These are phyloP conservation scores for Cassiopea andromeda DNA, from an alignment of 30 jellyfish, hydroid and myxozoan genomes.

Conservation along the genomic window DNA sequence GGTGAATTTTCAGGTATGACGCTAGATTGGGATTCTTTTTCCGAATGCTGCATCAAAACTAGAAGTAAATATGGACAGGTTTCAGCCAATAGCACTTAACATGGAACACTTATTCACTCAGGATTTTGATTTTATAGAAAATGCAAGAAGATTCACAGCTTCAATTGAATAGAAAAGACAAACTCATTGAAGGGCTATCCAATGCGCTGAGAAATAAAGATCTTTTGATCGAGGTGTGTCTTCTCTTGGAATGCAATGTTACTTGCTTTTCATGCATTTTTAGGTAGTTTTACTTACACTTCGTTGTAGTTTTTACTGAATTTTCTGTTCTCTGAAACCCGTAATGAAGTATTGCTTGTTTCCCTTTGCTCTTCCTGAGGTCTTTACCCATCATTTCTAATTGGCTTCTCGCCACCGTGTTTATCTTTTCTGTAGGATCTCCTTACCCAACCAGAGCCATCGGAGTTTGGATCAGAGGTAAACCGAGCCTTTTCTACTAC, in stretches of 20 bases:
- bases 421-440: conserved; percentile 25
- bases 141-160: conserved; percentile 63
- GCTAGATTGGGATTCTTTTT: no score
- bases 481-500: background rate
- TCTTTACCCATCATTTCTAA: no score
- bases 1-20: no score
- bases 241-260: background rate
- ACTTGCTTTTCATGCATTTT: background rate
- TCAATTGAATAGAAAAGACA: conserved; percentile 59
- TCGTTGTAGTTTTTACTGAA: background rate
- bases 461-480: conserved; percentile 60
- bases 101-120: background rate
- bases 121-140: conserved; percentile 6
- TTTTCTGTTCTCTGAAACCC: background rate
- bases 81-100: background rate
- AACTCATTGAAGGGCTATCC: conserved; percentile 55
- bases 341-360: no score
- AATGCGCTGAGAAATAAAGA: conserved; percentile 63
- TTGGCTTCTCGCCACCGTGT: background rate
- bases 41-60: no score
- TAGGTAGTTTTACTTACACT: no score
- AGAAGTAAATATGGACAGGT: background rate
- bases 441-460: conserved; percentile 35
- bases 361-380: no score
- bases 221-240: conserved; percentile 50